A percentile compares a stretch with the other conserved stretches of the same genome.
phyloP scores from a whole-genome alignment of 1,140 invertebrate genomes.

The Rhopalosiphum padi region DNA sequence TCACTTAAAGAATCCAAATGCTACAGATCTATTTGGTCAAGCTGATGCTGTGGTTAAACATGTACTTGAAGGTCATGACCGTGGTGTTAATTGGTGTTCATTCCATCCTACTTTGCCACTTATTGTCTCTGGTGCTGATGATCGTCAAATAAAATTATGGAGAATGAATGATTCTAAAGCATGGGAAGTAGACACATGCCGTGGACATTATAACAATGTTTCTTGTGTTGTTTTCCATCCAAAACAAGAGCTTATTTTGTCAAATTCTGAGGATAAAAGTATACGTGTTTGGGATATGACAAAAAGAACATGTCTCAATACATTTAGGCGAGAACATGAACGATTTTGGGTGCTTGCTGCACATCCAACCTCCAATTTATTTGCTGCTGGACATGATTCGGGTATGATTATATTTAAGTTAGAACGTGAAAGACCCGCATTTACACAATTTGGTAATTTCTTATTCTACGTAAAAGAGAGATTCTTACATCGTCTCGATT shows the following conservation, averaged over 20 bases:
- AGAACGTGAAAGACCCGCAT: constrained; percentile 95
- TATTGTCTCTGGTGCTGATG: constrained; percentile 97
- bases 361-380: constrained; percentile 86
- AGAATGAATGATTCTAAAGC: constrained; percentile 98
- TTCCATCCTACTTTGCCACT: constrained; percentile 96
- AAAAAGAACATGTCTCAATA: constrained; percentile 95
- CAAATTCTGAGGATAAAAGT: constrained; percentile 97
- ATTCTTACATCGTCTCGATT: constrained; percentile 89
- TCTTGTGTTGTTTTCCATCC: constrained; percentile 98
- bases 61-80: constrained; percentile 95
- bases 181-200: constrained; percentile 98
- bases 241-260: constrained; percentile 93
- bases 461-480: constrained; percentile 97
- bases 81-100: constrained; percentile 97
- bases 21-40: constrained; percentile 95
- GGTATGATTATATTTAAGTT: constrained; percentile 87
- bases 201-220: constrained; percentile 99
- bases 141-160: constrained; percentile 97
- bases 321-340: constrained; percentile 94
- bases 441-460: constrained; percentile 90
- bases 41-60: constrained; percentile 98
- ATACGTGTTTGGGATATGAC: constrained; percentile 99
- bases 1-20: constrained; percentile 83
- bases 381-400: constrained; percentile 95
- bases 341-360: constrained; percentile 86